phyloP scores from a whole-genome alignment of 2,797 vertebrate genomes.

The Poeciliopsis gracilis region DNA sequence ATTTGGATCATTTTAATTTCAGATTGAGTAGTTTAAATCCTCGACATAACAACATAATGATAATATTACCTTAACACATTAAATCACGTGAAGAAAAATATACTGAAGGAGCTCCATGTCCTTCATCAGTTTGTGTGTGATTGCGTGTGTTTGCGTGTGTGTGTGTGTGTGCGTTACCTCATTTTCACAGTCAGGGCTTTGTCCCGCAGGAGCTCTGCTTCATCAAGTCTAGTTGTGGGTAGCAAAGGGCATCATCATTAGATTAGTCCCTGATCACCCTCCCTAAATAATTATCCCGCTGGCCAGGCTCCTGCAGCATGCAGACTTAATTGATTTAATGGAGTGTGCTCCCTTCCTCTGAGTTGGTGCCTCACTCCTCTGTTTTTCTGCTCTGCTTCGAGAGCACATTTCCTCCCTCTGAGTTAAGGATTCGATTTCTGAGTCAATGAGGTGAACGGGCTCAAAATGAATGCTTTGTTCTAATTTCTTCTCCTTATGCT shows the following conservation, averaged over 20 bases:
- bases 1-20: background rate
- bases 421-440: constrained; percentile 47
- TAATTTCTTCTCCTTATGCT: background rate
- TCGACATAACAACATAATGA: background rate
- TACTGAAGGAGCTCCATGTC: background rate
- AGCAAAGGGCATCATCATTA: constrained; percentile 77
- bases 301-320: constrained; percentile 63
- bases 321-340: constrained; percentile 74
- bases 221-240: constrained; percentile 69
- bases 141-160: too few species aligned
- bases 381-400: constrained; percentile 13
- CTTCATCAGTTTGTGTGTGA: constrained; percentile 2
- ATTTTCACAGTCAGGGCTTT: constrained; percentile 37
- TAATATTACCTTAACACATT: background rate
- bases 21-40: background rate
- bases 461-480: constrained; percentile 10
- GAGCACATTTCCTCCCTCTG: constrained; percentile 46
- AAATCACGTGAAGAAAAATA: background rate
- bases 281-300: constrained; percentile 73
- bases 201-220: constrained; percentile 66
- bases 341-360: constrained; percentile 57
- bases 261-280: constrained; percentile 74
- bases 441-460: constrained; percentile 32
- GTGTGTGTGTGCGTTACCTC: background rate
- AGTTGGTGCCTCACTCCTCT: constrained; percentile 22